These are phyloP conservation scores for Reinhardtius hippoglossoides DNA, from an alignment of 2,113 vertebrate species.

Conservation along the genomic window DNA sequence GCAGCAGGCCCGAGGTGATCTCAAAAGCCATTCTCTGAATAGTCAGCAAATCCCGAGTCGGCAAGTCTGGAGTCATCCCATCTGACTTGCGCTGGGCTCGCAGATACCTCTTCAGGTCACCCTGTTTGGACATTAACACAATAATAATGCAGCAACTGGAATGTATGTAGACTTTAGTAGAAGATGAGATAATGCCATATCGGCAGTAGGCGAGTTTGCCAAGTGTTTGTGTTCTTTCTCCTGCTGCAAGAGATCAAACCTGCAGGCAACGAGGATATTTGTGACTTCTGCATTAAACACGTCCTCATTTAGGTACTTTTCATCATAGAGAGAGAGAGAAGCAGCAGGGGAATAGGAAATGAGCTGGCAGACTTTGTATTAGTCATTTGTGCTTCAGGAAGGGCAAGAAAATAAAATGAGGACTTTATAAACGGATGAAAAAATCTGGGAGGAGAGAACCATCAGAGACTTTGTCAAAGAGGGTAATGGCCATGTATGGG, in stretches of 20 bases:
- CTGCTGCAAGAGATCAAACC: background rate
- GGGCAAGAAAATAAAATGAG: conserved; percentile 48
- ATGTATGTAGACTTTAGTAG: background rate
- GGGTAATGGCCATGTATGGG: conserved; percentile 8
- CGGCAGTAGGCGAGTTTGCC: no score
- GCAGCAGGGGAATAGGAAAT: conserved; percentile 47
- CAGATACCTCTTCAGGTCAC: conserved; percentile 91
- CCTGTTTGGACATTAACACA: conserved; percentile 69
- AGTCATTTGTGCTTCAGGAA: conserved; percentile 41
- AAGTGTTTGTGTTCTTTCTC: no score
- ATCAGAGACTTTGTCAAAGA: background rate
- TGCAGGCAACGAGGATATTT: conserved; percentile 1
- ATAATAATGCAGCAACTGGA: conserved; percentile 7
- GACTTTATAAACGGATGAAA: conserved; percentile 30
- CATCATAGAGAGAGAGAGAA: conserved; percentile 22
- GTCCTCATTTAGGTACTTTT: conserved; percentile 48
- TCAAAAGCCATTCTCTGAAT: conserved; percentile 94
- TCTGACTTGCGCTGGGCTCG: conserved; percentile 90
- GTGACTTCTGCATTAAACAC: conserved; percentile 36
- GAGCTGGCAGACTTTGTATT: conserved; percentile 51
- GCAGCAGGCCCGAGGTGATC: conserved; percentile 91
- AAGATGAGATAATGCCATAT: no score
- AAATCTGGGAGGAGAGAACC: background rate
- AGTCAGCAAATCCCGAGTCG: conserved; percentile 88
- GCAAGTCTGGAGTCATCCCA: conserved; percentile 90